Conservation (phyloP, 2,888 invertebrate species). For the Tromatobia lineatoria region DNA sequence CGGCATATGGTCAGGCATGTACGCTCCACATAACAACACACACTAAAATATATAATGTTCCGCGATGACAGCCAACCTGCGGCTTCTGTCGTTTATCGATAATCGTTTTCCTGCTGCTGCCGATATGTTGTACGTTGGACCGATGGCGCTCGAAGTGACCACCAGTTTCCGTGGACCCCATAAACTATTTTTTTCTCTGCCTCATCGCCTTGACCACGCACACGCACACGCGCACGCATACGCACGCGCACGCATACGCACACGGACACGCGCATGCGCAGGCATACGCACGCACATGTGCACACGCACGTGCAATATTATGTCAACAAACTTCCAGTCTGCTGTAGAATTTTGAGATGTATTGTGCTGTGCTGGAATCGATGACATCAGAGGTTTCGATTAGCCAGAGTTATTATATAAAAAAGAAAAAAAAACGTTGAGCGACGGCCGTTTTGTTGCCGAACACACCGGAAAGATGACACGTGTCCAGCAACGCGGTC, state of each 20-base stretch:
- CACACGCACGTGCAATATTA: not conserved
- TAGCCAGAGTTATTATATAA: conserved; percentile 52
- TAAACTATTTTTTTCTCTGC: conserved; percentile 39
- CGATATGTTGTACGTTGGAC: conserved; percentile 58
- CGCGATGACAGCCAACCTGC: conserved; percentile 79
- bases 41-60: conserved; percentile 61
- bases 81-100: conserved; percentile 82
- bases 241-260: conserved; percentile 6
- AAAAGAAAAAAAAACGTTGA: conserved; percentile 23
- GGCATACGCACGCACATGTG: conserved; percentile 4
- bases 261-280: not conserved
- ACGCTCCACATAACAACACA: conserved; percentile 25
- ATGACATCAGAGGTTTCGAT: conserved; percentile 62
- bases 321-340: conserved; percentile 63
- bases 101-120: conserved; percentile 73
- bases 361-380: conserved; percentile 41
- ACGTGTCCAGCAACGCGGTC: conserved; percentile 76
- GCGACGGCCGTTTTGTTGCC: conserved; percentile 38
- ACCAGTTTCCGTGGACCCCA: conserved; percentile 45
- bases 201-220: no score
- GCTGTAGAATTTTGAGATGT: conserved; percentile 17
- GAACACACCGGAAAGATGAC: conserved; percentile 76
- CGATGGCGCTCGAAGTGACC: conserved; percentile 57
- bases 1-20: conserved; percentile 67
- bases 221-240: conserved; percentile 7